These are phyloP conservation scores for Epistrophella euchroma DNA, from an alignment of 2,888 invertebrate genomes.

Conservation along the genomic window DNA sequence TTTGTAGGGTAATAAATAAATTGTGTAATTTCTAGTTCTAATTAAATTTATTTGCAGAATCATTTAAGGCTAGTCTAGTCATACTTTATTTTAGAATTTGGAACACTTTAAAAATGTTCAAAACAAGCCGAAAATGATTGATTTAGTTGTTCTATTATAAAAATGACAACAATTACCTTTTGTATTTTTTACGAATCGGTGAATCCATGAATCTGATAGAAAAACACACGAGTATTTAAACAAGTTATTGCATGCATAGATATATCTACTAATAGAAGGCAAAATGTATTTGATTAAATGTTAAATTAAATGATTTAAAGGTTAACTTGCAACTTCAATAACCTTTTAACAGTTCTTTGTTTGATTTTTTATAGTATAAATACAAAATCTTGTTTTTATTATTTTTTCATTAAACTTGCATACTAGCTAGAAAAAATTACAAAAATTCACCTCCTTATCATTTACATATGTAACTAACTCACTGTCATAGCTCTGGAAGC, in stretches of 20 bases:
- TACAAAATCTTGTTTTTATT: neutral
- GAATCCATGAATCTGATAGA: neutral
- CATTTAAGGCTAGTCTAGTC: constrained; percentile 12
- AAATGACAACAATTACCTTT: neutral
- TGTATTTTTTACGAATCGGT: neutral
- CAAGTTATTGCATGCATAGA: too few species aligned
- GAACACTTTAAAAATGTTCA: neutral
- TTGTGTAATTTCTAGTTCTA: constrained; percentile 24
- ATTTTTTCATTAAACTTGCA: too few species aligned
- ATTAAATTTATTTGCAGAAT: constrained; percentile 32
- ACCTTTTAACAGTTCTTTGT: neutral
- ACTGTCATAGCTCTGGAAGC: too few species aligned
- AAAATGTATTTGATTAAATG: neutral
- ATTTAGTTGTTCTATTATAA: neutral
- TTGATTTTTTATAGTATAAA: neutral
- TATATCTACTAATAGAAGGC: neutral
- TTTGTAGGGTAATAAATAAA: neutral
- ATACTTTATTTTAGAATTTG: neutral
- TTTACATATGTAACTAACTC: too few species aligned
- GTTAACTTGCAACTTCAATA: neutral
- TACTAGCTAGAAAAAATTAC: too few species aligned
- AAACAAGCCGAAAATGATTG: neutral
- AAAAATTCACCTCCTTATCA: too few species aligned
- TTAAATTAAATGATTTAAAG: neutral
- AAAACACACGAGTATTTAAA: too few species aligned